Conservation (phyloP, 1,140 invertebrate species). For the Oedothorax gibbosus region DNA sequence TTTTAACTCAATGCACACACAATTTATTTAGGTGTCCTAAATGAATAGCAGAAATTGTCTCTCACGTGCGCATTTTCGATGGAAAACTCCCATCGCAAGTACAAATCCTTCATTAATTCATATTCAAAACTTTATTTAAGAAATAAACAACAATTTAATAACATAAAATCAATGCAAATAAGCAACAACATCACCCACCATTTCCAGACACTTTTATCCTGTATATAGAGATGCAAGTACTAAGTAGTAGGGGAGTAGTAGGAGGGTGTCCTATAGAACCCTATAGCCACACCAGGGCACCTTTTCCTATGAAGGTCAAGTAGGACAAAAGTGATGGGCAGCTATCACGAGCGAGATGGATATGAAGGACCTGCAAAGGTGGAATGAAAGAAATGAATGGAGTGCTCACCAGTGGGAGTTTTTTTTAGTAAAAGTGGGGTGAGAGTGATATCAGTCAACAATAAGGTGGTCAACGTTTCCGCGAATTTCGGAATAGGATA, state of each 20-base stretch:
- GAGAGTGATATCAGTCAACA: neutral
- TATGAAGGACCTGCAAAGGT: neutral
- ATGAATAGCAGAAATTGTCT: too few species aligned
- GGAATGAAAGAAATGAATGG: slow-evolving; percentile 6
- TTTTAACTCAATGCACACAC: neutral
- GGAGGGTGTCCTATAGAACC: neutral
- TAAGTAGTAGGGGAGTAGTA: neutral
- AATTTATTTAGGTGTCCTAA: too few species aligned
- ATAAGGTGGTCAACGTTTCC: neutral
- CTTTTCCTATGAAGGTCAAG: slow-evolving; percentile 34
- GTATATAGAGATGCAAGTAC: neutral
- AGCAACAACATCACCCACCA: too few species aligned
- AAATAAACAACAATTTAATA: too few species aligned
- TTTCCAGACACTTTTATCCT: too few species aligned
- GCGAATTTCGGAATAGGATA: neutral
- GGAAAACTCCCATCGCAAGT: too few species aligned
- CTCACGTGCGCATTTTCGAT: too few species aligned
- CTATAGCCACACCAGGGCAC: neutral
- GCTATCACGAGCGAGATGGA: slow-evolving; percentile 20
- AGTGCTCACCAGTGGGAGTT: neutral
- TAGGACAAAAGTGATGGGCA: slow-evolving; percentile 30
- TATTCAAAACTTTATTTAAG: too few species aligned
- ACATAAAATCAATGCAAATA: too few species aligned
- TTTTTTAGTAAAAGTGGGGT: slow-evolving; percentile 11
- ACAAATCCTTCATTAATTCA: too few species aligned